These are phyloP conservation scores for Tetragonisca angustula DNA, from an alignment of 2,888 invertebrate genomes.

Conservation along the genomic window DNA sequence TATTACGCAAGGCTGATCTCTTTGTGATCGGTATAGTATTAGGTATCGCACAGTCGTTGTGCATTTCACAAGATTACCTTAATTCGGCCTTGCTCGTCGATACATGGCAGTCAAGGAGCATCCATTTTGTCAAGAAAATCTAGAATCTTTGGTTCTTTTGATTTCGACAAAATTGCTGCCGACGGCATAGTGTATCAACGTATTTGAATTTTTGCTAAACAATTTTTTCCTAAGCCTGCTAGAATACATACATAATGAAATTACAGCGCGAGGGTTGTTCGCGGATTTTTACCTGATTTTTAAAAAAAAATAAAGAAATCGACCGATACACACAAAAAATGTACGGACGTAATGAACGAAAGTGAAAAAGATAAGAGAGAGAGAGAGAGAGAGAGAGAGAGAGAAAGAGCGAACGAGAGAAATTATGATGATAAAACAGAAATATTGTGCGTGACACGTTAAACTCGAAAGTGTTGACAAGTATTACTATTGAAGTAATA, in stretches of 20 bases:
- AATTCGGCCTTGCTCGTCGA: conserved; percentile 36
- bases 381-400: conserved; percentile 19
- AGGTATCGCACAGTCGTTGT: conserved; percentile 45
- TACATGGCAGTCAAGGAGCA: conserved; percentile 1
- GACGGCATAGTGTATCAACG: conserved; percentile 8
- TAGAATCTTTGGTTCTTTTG: neutral
- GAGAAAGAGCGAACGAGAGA: conserved; percentile 26
- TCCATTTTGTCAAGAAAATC: conserved; percentile 7
- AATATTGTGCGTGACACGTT: conserved; percentile 44
- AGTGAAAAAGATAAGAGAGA: conserved; percentile 23
- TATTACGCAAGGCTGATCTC: conserved; percentile 38
- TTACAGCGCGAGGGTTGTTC: conserved; percentile 20
- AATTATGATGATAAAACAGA: conserved; percentile 37
- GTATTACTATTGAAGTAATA: conserved; percentile 67
- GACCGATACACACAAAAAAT: conserved; percentile 45
- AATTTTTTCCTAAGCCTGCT: conserved; percentile 44
- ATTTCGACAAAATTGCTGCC: conserved; percentile 14
- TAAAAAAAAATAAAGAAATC: conserved; percentile 37
- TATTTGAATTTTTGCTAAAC: conserved; percentile 32
- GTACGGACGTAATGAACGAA: conserved; percentile 43
- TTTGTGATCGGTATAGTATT: conserved; percentile 37
- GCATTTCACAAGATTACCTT: conserved; percentile 31
- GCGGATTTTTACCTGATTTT: conserved; percentile 65
- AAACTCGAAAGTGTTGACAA: conserved; percentile 54
- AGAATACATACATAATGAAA: conserved; percentile 39